A percentile compares a stretch with the other conserved stretches of the same genome.
Evolutionary conservation across 2,113 vertebrate species (phyloP).

Genomic region (Delphinapterus leucas): DNA sequence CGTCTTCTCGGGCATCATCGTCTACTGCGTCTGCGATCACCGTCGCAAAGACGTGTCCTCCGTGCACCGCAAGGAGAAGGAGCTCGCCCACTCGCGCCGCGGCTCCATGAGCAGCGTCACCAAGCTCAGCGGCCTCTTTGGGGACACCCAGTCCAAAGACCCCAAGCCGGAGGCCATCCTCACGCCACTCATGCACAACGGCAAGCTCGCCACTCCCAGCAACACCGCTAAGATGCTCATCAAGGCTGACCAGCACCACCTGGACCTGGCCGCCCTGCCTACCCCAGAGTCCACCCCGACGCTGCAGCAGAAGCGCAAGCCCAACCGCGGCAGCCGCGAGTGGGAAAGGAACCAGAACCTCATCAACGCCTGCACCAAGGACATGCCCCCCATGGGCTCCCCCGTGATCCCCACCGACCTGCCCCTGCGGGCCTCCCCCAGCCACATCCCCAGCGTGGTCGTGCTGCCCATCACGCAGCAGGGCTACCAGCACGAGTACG

Average conservation of each 20-base stretch:
- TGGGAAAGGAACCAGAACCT: slow-evolving; percentile 99
- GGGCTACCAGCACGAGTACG: slow-evolving; percentile 96
- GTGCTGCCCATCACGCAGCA: slow-evolving; percentile 95
- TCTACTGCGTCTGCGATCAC: slow-evolving; percentile 97
- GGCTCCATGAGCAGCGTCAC: slow-evolving; percentile 99
- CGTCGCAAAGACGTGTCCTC: slow-evolving; percentile 90
- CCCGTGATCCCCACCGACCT: slow-evolving; percentile 95
- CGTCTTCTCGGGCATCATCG: slow-evolving; percentile 95
- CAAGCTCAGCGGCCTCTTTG: slow-evolving; percentile 95
- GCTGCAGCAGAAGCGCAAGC: slow-evolving; percentile 95
- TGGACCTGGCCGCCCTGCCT: slow-evolving; percentile 94
- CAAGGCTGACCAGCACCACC: slow-evolving; percentile 96
- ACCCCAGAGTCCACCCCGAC: slow-evolving; percentile 97
- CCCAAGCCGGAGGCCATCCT: slow-evolving; percentile 95
- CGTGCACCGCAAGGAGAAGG: slow-evolving; percentile 92
- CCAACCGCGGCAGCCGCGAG: slow-evolving; percentile 93
- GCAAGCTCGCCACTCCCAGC: slow-evolving; percentile 89
- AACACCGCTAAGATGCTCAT: slow-evolving; percentile 92
- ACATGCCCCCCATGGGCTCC: slow-evolving; percentile 91
- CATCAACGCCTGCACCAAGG: slow-evolving; percentile 98
- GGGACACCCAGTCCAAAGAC: slow-evolving; percentile 94
- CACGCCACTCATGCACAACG: slow-evolving; percentile 96
- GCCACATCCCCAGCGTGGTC: slow-evolving; percentile 96
- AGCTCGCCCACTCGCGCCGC: slow-evolving; percentile 88
- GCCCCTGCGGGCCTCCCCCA: slow-evolving; percentile 93